Conservation (phyloP, 2,888 invertebrate species). For the Trichogramma dendrolimi region DNA sequence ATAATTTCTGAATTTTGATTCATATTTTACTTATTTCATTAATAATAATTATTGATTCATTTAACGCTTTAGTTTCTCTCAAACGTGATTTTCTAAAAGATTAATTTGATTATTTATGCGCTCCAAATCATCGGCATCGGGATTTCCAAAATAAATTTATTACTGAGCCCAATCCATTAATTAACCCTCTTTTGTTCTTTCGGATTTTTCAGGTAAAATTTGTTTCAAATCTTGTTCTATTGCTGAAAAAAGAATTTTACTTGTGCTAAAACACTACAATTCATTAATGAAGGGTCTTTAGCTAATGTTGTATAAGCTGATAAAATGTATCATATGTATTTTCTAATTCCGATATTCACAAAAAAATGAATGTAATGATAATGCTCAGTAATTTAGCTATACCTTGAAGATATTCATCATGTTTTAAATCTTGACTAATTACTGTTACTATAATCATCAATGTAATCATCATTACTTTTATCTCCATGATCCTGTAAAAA, state of each 20-base stretch:
- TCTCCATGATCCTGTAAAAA: slow-evolving; percentile 1
- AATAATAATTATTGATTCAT: neutral
- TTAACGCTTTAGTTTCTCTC: neutral
- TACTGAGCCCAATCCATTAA: neutral
- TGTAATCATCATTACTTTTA: neutral
- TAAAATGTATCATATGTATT: neutral
- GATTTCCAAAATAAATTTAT: slow-evolving; percentile 3
- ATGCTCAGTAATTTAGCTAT: neutral
- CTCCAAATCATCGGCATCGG: neutral
- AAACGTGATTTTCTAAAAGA: neutral
- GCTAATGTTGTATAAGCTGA: neutral
- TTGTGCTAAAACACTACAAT: too few species aligned
- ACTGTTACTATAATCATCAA: neutral
- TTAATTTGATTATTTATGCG: neutral
- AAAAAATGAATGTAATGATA: neutral
- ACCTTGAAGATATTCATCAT: neutral
- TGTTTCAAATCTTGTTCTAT: neutral
- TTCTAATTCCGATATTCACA: neutral
- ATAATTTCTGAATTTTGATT: neutral
- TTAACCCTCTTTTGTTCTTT: neutral
- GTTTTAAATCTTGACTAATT: too few species aligned
- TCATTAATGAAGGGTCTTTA: neutral
- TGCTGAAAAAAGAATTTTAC: too few species aligned
- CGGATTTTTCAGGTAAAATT: neutral
- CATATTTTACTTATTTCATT: neutral